These are phyloP conservation scores for Plectrocnemia conspersa DNA, from an alignment of 1,140 invertebrate genomes.

Conservation along the genomic window DNA sequence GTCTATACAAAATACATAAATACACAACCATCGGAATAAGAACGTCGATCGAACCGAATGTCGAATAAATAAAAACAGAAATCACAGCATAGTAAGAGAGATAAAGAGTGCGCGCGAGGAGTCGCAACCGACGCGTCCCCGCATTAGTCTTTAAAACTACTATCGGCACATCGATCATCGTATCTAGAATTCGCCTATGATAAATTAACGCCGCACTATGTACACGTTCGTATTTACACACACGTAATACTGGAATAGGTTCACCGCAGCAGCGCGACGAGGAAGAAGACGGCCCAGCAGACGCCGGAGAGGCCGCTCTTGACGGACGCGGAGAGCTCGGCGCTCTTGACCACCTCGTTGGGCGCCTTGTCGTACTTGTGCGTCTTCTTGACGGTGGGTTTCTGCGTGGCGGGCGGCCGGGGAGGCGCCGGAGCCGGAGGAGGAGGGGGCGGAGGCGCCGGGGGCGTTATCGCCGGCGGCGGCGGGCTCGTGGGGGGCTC, in stretches of 20 bases:
- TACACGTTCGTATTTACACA: not conserved
- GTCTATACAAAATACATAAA: not conserved
- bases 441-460: constrained; percentile 45
- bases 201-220: constrained; percentile 9
- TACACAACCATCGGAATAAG: not conserved
- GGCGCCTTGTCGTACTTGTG: constrained; percentile 80
- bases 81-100: not conserved
- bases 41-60: not conserved
- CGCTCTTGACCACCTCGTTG: constrained; percentile 89
- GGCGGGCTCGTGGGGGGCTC: constrained; percentile 51
- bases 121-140: not conserved
- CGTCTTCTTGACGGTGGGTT: constrained; percentile 52
- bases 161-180: constrained; percentile 17
- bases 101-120: not conserved
- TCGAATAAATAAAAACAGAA: not conserved
- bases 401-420: constrained; percentile 37
- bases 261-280: constrained; percentile 48
- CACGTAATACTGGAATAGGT: constrained; percentile 31
- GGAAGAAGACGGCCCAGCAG: constrained; percentile 33
- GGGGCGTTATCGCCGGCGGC: constrained; percentile 51
- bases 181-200: constrained; percentile 10
- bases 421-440: constrained; percentile 27
- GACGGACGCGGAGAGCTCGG: constrained; percentile 83
- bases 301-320: constrained; percentile 58
- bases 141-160: constrained; percentile 12